These are phyloP conservation scores for Pygmarrhopalites habei DNA, from an alignment of 1,140 invertebrate genomes.

Conservation along the genomic window DNA sequence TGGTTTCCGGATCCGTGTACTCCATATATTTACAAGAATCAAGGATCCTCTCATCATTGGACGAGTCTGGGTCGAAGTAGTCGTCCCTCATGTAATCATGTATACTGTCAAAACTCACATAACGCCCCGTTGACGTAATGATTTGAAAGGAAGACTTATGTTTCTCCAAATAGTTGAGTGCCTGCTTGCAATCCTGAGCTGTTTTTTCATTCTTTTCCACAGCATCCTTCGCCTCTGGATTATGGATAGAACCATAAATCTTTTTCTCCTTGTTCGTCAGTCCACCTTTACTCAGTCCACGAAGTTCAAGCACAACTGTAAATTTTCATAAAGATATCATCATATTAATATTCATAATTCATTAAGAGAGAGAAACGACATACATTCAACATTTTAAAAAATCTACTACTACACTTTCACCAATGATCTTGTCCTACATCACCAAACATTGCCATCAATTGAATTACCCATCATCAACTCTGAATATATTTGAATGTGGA, in stretches of 20 bases:
- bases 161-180: constrained; percentile 14
- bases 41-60: constrained; percentile 33
- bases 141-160: constrained; percentile 5
- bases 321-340: too few species aligned
- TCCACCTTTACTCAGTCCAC: constrained; percentile 27
- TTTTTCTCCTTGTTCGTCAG: constrained; percentile 12
- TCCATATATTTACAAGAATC: constrained; percentile 25
- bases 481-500: too few species aligned
- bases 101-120: background rate
- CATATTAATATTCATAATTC: too few species aligned
- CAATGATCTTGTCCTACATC: too few species aligned
- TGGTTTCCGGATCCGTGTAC: background rate
- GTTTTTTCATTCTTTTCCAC: background rate
- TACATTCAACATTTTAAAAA: too few species aligned
- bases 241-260: background rate
- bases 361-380: too few species aligned
- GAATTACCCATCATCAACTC: too few species aligned
- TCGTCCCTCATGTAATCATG: constrained; percentile 19
- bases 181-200: background rate
- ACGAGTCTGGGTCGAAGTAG: constrained; percentile 9
- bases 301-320: constrained; percentile 26
- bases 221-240: constrained; percentile 11
- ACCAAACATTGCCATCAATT: too few species aligned
- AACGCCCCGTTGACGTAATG: constrained; percentile 13
- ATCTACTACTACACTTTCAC: too few species aligned